Percentiles rank a stretch among this genome's conserved stretches.
Conservation (phyloP, 2,797 vertebrate genomes). For the Pelobates cultripes region DNA sequence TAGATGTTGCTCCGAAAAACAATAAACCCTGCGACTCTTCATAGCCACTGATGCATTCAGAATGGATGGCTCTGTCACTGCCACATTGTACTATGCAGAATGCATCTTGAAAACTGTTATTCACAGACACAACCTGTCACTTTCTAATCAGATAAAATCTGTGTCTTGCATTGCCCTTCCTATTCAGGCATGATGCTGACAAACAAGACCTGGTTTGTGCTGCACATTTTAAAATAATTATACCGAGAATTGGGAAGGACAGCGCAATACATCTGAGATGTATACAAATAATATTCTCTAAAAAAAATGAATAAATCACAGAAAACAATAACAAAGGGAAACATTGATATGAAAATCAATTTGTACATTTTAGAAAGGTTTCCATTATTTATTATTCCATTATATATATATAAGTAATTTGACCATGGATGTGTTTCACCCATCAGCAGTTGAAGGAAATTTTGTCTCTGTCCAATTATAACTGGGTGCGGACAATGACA, state of each 20-base stretch:
- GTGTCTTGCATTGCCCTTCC: constrained; percentile 39
- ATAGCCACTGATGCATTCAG: constrained; percentile 36
- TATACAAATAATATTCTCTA: constrained; percentile 6
- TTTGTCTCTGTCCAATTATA: no score
- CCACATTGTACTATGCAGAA: constrained; percentile 45
- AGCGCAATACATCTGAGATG: not conserved
- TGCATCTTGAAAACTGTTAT: constrained; percentile 34
- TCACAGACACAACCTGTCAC: constrained; percentile 36
- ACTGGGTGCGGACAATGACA: no score
- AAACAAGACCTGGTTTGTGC: constrained; percentile 15
- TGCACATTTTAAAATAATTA: constrained; percentile 16
- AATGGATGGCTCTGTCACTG: constrained; percentile 52
- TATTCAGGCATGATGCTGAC: constrained; percentile 10
- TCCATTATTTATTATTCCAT: no score
- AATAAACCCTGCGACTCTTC: constrained; percentile 38
- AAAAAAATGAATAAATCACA: not conserved
- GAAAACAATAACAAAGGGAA: not conserved
- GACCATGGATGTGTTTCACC: no score
- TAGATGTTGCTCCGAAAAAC: constrained; percentile 31
- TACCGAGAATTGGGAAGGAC: not conserved
- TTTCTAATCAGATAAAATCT: constrained; percentile 49
- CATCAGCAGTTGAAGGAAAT: no score
- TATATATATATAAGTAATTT: no score
- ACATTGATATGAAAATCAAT: not conserved
- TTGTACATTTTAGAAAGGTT: not conserved